Base-by-base conservation (phyloP, 2,113 vertebrate species). In the Okapia johnstoni region DNA sequence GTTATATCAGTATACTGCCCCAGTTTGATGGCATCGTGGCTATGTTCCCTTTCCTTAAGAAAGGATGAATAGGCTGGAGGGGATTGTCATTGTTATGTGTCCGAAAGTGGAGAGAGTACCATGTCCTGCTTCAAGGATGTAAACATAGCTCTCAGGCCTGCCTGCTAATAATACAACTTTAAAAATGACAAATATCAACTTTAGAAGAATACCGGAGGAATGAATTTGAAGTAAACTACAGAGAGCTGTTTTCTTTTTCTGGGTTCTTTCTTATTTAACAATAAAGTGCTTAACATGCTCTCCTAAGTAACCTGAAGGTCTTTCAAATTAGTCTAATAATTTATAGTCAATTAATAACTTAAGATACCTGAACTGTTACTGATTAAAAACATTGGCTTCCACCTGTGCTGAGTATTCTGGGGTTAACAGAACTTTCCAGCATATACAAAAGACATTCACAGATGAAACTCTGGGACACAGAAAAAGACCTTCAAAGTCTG, bases 401-500 rank as follows among this genome's bases (percentile, higher is more conserved):
- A 98, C 94, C 98, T 98, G 96, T 94, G 94, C 63, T 96, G 96
- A 96, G 91, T 97, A 84, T 98, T 98, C 93, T 97, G 5, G 0
- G 87, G 84, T 55, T 80, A 60, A 92, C 91, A 90, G 85, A 94
- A 80, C 96, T 96, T 98, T 95, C 96, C 19, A 95, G 96, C 84
- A 95, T 96, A 97, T 97, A 98, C 98, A 98, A 98, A 98, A 98
- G 97, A 96, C 66, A 0, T 93, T 89, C 97, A 94, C 98, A 98
- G 98, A 97, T 98, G 98, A 98, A 97, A 97, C 93, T 14, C 60
- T 70, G 92, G 89, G 70, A 55, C 13, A 40, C 48, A 98, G 96
- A 98, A 98, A 96, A 97, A 96, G 98, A 98, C 97, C 92, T 98
- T 98, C 98, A 98, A 97, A 97, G 93, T 86, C 97, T 96, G 11